These are phyloP conservation scores for Bombus polaris DNA, from an alignment of 1,140 invertebrate genomes.

Conservation along the genomic window DNA sequence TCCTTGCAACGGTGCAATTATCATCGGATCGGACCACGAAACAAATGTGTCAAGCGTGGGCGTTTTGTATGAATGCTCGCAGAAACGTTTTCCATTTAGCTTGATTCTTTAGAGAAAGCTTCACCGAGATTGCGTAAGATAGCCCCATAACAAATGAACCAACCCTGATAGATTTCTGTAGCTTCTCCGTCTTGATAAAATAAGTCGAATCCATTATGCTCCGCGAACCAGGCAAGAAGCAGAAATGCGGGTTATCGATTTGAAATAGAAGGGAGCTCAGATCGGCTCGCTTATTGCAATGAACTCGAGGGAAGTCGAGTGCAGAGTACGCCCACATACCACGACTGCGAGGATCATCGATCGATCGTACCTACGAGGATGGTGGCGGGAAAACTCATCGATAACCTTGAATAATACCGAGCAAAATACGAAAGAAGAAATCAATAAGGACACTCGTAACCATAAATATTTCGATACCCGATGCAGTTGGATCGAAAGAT, in stretches of 20 bases:
- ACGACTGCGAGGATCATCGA: conserved; percentile 38
- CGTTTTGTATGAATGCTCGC: neutral
- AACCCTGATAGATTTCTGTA: neutral
- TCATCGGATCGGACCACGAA: neutral
- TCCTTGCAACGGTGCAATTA: conserved; percentile 1
- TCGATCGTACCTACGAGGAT: conserved; percentile 9
- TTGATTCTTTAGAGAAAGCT: neutral
- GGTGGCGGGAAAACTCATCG: conserved; percentile 1
- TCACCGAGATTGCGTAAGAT: neutral
- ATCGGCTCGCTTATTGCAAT: conserved; percentile 40
- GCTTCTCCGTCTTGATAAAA: neutral
- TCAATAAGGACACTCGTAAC: neutral
- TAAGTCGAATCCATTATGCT: neutral
- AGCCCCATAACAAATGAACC: neutral
- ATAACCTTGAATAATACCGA: conserved; percentile 19
- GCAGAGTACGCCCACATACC: conserved; percentile 42
- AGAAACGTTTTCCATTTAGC: conserved; percentile 7
- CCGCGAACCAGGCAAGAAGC: neutral
- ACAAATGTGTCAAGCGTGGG: conserved; percentile 12
- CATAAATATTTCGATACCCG: neutral
- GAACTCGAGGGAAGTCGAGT: conserved; percentile 24
- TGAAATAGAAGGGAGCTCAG: conserved; percentile 13
- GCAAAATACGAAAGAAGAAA: conserved; percentile 7
- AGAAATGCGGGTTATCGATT: neutral
- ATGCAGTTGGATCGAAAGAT: neutral